phyloP scores from a whole-genome alignment of 2,888 invertebrate species.

The Gibbula magus region DNA sequence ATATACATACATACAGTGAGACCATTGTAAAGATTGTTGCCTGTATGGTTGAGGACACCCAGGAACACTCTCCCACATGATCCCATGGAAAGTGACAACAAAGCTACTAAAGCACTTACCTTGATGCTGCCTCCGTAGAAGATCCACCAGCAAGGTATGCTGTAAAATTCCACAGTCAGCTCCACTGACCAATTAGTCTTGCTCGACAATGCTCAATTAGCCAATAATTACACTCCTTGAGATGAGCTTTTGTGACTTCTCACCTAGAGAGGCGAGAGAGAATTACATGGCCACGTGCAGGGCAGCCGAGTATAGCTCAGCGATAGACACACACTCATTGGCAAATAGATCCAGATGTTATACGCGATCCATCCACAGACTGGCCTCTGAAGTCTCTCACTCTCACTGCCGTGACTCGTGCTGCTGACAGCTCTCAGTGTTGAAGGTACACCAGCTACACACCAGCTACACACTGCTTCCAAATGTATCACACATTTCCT shows the following conservation, averaged over 20 bases:
- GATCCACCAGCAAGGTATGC: not conserved
- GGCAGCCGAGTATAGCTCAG: not conserved
- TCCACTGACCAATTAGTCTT: constrained; percentile 7
- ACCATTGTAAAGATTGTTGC: no score
- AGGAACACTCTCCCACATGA: no score
- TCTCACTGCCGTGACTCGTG: no score
- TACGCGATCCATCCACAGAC: not conserved
- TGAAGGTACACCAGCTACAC: not conserved
- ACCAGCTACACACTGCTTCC: not conserved
- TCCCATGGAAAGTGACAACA: no score
- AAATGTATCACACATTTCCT: not conserved
- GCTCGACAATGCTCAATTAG: not conserved
- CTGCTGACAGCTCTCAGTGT: not conserved
- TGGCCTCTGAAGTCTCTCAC: no score
- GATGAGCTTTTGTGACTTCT: constrained; percentile 15
- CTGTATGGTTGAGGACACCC: no score
- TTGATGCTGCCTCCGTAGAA: not conserved
- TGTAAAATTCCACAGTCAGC: not conserved
- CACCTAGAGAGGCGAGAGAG: constrained; percentile 13
- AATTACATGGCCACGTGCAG: constrained; percentile 5
- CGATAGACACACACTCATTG: constrained; percentile 4
- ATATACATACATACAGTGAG: no score
- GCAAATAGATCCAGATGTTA: constrained; percentile 7
- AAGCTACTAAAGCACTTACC: no score
- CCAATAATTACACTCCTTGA: constrained; percentile 1